Evolutionary conservation across 2,797 vertebrate genomes (phyloP).

Genomic region (Micromesistius poutassou): DNA sequence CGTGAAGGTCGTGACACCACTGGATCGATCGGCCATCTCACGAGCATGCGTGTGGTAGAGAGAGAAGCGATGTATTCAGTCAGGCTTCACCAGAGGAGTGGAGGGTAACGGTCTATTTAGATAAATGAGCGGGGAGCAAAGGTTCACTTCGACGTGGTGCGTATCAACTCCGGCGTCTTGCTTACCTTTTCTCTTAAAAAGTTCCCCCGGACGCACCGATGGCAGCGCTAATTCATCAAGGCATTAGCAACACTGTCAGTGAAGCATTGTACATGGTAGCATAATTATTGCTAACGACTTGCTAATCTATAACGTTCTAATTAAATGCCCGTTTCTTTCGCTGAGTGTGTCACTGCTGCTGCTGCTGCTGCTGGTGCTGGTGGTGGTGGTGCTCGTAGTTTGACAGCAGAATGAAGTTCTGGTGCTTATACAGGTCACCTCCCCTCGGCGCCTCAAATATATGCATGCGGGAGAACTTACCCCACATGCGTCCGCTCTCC

Average conservation of each 20-base stretch:
- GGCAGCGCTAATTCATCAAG: background rate
- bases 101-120: background rate
- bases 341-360: background rate
- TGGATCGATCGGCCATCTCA: background rate
- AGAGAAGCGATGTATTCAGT: background rate
- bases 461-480: background rate
- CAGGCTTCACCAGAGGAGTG: background rate
- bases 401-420: background rate
- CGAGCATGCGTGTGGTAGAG: background rate
- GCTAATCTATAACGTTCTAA: background rate
- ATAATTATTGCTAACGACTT: background rate
- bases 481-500: background rate
- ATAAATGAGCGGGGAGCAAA: background rate
- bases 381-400: background rate
- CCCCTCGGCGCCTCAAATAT: background rate
- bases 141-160: background rate
- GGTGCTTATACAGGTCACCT: background rate
- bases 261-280: background rate
- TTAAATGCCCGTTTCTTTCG: background rate
- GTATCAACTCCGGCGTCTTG: background rate
- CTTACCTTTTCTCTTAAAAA: background rate
- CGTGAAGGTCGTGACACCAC: background rate
- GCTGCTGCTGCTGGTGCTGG: background rate
- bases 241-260: background rate
- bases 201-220: background rate